Evolutionary conservation across 2,888 invertebrate genomes (phyloP).

Genomic region (Troides aeacus): DNA sequence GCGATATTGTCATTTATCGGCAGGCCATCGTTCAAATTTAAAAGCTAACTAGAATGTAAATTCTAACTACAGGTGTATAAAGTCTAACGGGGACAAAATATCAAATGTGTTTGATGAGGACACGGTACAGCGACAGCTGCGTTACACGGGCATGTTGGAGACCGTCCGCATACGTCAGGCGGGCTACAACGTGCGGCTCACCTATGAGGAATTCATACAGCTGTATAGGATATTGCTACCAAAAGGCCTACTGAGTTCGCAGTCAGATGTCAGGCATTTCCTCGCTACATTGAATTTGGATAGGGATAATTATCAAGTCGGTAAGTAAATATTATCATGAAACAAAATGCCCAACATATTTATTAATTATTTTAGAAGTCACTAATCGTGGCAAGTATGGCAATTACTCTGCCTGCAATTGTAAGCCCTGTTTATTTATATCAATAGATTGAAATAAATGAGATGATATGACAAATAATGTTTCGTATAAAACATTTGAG

Average conservation of each 20-base stretch:
- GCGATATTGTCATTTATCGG: not conserved
- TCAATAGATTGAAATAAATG: too few species aligned
- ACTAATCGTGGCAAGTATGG: too few species aligned
- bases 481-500: too few species aligned
- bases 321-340: conserved; percentile 50
- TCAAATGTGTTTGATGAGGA: conserved; percentile 96
- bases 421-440: too few species aligned
- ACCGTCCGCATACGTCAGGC: conserved; percentile 96
- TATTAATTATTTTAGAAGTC: too few species aligned
- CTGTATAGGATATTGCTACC: conserved; percentile 94
- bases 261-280: conserved; percentile 92
- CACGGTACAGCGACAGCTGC: conserved; percentile 90
- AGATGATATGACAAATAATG: too few species aligned
- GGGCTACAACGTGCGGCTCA: conserved; percentile 95
- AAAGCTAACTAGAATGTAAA: not conserved
- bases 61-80: conserved; percentile 86
- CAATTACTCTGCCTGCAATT: too few species aligned
- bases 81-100: conserved; percentile 95
- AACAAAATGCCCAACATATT: too few species aligned
- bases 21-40: not conserved
- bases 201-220: conserved; percentile 96
- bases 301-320: conserved; percentile 93
- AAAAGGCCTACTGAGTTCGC: conserved; percentile 91
- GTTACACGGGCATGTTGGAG: conserved; percentile 98
- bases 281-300: conserved; percentile 91